Evolutionary conservation across 2,113 vertebrate genomes (phyloP).

Genomic region (Cepphus grylle): DNA sequence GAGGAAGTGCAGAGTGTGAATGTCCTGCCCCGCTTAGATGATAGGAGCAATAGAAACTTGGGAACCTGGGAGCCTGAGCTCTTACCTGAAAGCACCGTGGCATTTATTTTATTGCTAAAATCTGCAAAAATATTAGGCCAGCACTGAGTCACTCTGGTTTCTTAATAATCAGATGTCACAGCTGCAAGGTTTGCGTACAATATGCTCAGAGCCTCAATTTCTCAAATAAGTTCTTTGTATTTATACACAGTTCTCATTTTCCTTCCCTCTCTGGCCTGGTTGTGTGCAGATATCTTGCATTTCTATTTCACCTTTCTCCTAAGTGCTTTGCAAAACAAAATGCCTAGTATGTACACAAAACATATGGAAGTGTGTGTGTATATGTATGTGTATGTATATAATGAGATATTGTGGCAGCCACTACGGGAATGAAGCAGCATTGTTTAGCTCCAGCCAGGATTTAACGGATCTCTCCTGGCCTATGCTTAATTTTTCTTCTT

Average conservation of each 20-base stretch:
- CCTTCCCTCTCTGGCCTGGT: background rate
- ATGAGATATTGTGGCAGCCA: background rate
- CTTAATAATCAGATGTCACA: background rate
- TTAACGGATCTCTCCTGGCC: background rate
- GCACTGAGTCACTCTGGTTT: background rate
- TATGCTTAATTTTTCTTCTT: background rate
- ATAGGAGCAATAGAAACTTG: background rate
- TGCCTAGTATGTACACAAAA: background rate
- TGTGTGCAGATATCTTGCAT: background rate
- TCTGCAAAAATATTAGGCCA: background rate
- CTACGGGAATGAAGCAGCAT: background rate
- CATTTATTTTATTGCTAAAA: background rate
- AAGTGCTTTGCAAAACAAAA: background rate
- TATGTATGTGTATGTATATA: background rate
- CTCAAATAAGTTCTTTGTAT: background rate
- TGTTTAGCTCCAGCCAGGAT: background rate
- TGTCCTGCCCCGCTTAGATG: background rate
- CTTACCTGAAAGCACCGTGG: background rate
- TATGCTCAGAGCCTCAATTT: background rate
- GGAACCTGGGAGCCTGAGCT: background rate
- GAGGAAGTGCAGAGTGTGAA: background rate
- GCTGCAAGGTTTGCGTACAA: background rate
- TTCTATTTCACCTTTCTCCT: background rate
- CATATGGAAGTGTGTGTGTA: background rate
- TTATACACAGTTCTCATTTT: background rate